Conservation (phyloP, 2,113 vertebrate genomes). For the Echinops telfairi region DNA sequence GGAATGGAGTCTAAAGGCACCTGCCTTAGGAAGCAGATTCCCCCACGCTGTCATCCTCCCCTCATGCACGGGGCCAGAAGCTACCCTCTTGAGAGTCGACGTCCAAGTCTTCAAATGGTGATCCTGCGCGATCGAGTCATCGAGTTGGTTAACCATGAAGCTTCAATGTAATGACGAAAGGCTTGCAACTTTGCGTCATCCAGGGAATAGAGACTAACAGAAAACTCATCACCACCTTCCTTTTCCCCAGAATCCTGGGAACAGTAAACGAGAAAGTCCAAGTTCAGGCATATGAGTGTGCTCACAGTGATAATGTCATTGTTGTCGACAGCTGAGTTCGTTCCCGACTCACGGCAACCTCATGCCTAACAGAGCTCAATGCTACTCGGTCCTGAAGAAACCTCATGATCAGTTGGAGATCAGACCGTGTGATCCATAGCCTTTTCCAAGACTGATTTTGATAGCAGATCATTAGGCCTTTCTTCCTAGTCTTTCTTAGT, state of each 20-base stretch:
- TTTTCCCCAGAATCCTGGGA: neutral
- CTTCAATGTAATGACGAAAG: neutral
- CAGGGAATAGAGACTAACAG: neutral
- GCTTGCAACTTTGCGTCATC: neutral
- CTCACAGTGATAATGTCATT: neutral
- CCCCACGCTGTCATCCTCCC: too few species aligned
- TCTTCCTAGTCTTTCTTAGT: neutral
- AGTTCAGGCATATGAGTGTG: neutral
- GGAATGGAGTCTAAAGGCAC: neutral
- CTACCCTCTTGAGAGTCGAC: neutral
- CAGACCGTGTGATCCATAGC: neutral
- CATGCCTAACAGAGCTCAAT: neutral
- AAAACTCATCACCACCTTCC: neutral
- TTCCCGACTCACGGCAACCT: neutral
- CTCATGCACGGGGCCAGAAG: neutral
- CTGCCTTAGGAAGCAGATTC: neutral
- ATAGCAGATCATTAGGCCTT: neutral
- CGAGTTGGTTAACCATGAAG: neutral
- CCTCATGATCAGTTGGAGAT: neutral
- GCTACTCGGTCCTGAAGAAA: neutral
- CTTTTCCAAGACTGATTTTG: neutral
- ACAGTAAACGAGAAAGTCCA: constrained; percentile 22
- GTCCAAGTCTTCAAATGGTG: neutral
- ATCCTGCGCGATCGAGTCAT: neutral
- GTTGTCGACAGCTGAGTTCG: neutral